Evolutionary conservation across 2,113 vertebrate species (phyloP).

Genomic region (Miniopterus natalensis): DNA sequence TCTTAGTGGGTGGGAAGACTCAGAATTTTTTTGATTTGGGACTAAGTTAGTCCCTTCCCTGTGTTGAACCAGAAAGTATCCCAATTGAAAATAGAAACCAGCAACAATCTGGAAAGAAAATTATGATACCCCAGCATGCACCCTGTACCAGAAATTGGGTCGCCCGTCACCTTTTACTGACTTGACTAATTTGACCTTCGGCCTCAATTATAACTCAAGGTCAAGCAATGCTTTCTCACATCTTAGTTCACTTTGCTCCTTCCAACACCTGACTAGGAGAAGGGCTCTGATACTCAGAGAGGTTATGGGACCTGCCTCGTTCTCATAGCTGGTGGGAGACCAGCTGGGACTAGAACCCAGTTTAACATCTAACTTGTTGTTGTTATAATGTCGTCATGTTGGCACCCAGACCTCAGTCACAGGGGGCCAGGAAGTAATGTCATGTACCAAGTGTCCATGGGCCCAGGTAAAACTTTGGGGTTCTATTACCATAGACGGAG

Average conservation of each 20-base stretch:
- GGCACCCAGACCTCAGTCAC: not conserved
- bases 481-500: not conserved
- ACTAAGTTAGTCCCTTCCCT: not conserved
- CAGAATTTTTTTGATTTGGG: not conserved
- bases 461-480: not conserved
- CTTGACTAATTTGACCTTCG: not conserved
- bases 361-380: not conserved
- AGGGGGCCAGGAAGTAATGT: not conserved
- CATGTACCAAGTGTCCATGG: not conserved
- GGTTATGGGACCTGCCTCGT: not conserved
- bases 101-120: conserved; percentile 23
- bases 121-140: not conserved
- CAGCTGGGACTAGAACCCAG: not conserved
- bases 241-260: not conserved
- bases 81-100: not conserved
- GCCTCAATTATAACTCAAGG: not conserved
- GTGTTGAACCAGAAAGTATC: not conserved
- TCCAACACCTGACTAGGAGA: not conserved
- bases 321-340: not conserved
- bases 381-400: not conserved
- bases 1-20: not conserved
- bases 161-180: not conserved
- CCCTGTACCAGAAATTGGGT: not conserved
- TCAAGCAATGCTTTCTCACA: not conserved
- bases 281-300: not conserved